Base-by-base conservation (phyloP, 1,140 invertebrate genomes). In the Drosophila tsacasi region DNA sequence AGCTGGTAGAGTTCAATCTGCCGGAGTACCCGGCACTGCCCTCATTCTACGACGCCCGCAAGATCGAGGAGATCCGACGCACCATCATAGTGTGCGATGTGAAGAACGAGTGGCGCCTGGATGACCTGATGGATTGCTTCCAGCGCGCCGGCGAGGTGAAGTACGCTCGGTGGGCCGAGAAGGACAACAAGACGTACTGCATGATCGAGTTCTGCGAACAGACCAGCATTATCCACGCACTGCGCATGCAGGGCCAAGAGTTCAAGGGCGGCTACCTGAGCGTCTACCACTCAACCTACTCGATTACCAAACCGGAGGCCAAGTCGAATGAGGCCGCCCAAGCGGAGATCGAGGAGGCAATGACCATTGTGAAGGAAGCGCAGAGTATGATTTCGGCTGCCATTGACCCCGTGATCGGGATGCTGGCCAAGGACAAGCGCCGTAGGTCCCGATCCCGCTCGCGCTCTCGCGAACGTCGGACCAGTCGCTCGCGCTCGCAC, bases 191-290 rank as follows among this genome's bases (percentile, higher is more conserved):
- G 52, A 94, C 95, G 30, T 97, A 97, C 94, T 97, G 98, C 9
- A 95, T 99, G 75, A 95, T 99, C 62, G 99, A 99, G 93, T 98
- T 99, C 91, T 96, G 97, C 23, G 98, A 99, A 81, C 98, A 99
- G 92, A 95, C 95, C 15, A 96, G 96, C 81, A 95, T 99, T 25
- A 94, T 98, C 4, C 95, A 96, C 69, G 99, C 98, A 5, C 93
- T 99, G 1, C 96, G 98, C 87, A 85, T 97, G 78, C 98, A 98
- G 94, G 98, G 97, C 17, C 94, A 93, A 40, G 94, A 94, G 79
- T 94, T 98, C 52, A 95, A 96, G 65, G 96, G 96, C 13, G 94
- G 92, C 89, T 92, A 93, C 13, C 92, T 95, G 8, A 94, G 96
- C 94, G 94, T 99, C 13, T 96, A 96, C 74, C 98, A 99, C 94